Conservation (phyloP, 2,113 vertebrate genomes). For the Melanerpes aurifrons region DNA sequence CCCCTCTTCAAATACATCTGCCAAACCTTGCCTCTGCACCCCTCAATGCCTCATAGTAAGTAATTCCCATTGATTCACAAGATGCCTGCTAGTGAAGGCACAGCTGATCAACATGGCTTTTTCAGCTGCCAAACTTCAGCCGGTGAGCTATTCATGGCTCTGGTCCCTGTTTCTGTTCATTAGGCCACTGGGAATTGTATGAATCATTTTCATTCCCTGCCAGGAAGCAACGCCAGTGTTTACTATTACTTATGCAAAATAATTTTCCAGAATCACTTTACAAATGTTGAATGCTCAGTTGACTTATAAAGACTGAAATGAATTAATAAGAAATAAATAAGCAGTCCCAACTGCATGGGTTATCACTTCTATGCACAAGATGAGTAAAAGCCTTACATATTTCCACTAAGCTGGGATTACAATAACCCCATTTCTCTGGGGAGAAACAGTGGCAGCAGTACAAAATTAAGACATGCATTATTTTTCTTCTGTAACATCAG, state of each 20-base stretch:
- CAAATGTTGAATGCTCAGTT: slow-evolving; percentile 75
- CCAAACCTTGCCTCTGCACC: background rate
- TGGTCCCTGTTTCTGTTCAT: slow-evolving; percentile 59
- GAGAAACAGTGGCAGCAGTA: slow-evolving; percentile 49
- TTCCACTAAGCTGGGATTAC: slow-evolving; percentile 76
- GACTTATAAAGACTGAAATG: slow-evolving; percentile 76
- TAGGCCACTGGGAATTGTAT: slow-evolving; percentile 67
- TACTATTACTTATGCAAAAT: slow-evolving; percentile 80
- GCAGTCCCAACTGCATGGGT: slow-evolving; percentile 55
- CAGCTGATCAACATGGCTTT: slow-evolving; percentile 47
- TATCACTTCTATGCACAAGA: slow-evolving; percentile 74
- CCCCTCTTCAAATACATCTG: background rate
- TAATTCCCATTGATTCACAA: slow-evolving; percentile 13
- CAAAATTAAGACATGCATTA: slow-evolving; percentile 67
- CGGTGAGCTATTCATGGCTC: slow-evolving; percentile 50
- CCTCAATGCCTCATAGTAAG: background rate
- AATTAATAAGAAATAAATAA: slow-evolving; percentile 80
- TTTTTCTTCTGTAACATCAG: slow-evolving; percentile 54
- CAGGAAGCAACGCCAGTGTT: slow-evolving; percentile 75
- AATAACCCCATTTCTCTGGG: slow-evolving; percentile 52
- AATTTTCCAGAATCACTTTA: slow-evolving; percentile 79
- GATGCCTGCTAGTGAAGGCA: slow-evolving; percentile 38
- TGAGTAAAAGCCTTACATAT: slow-evolving; percentile 64
- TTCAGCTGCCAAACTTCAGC: slow-evolving; percentile 38
- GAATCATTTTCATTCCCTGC: slow-evolving; percentile 71